Percentiles rank a stretch among this genome's conserved stretches.
phyloP scores from a whole-genome alignment of 1,140 invertebrate species.

The Lepidurus arcticus region DNA sequence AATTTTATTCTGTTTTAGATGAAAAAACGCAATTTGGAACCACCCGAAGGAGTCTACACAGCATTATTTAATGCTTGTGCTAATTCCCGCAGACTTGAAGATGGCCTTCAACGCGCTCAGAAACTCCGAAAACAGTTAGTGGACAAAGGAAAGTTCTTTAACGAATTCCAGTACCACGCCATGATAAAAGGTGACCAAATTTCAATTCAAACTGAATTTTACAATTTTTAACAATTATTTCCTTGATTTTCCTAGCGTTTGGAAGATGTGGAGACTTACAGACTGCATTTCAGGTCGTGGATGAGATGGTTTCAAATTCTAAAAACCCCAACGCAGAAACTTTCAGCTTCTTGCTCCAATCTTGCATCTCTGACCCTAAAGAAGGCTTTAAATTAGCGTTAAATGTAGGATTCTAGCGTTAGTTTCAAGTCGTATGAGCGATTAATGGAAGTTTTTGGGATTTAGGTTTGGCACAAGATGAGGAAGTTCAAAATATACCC shows the following conservation, averaged over 20 bases:
- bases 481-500: conserved; percentile 57
- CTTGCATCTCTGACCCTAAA: conserved; percentile 67
- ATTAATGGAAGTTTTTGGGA: conserved; percentile 34
- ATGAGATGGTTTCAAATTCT: conserved; percentile 65
- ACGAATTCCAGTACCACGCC: conserved; percentile 72
- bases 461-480: conserved; percentile 76
- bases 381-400: conserved; percentile 73
- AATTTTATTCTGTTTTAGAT: conserved; percentile 50
- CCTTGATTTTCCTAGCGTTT: conserved; percentile 55
- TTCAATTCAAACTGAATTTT: conserved; percentile 31
- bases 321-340: conserved; percentile 61
- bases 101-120: conserved; percentile 59
- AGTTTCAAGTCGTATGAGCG: conserved; percentile 25
- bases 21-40: conserved; percentile 63
- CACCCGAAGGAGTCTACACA: conserved; percentile 66
- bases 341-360: conserved; percentile 72
- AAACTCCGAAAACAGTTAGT: conserved; percentile 60
- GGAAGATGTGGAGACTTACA: conserved; percentile 67
- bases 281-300: conserved; percentile 70
- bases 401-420: conserved; percentile 31
- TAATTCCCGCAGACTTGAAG: conserved; percentile 60
- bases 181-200: conserved; percentile 65
- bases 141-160: conserved; percentile 61
- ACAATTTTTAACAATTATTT: conserved; percentile 27
- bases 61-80: conserved; percentile 82